Conservation (phyloP, 2,888 invertebrate genomes). For the Lycocerus yunnanus region DNA sequence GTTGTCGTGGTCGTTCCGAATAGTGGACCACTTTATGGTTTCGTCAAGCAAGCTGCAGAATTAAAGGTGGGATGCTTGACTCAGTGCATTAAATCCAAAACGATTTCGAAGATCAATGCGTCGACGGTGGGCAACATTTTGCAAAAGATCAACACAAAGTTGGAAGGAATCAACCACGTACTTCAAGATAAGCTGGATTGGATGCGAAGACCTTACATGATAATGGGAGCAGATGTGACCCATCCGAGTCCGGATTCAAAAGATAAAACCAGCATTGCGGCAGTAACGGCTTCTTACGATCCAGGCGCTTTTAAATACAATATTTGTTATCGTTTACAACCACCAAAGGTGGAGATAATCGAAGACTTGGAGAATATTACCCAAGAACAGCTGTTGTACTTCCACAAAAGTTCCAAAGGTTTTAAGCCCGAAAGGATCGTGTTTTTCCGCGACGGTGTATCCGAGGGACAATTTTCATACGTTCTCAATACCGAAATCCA, state of each 20-base stretch:
- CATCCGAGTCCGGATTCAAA: conserved; percentile 83
- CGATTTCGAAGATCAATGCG: conserved; percentile 49
- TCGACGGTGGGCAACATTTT: conserved; percentile 73
- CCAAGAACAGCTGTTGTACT: conserved; percentile 66
- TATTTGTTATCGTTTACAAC: conserved; percentile 77
- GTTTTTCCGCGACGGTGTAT: conserved; percentile 85
- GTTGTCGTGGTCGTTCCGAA: conserved; percentile 65
- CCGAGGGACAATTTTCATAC: conserved; percentile 80
- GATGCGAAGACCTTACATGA: conserved; percentile 61
- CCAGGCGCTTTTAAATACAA: conserved; percentile 70
- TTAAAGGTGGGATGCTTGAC: conserved; percentile 70
- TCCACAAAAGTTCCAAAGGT: conserved; percentile 55
- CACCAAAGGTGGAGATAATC: conserved; percentile 75
- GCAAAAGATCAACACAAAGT: conserved; percentile 81
- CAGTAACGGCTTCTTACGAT: conserved; percentile 78
- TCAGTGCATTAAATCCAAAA: conserved; percentile 69
- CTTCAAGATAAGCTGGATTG: conserved; percentile 56
- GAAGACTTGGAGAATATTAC: conserved; percentile 65
- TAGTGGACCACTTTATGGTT: conserved; percentile 39
- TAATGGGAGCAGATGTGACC: conserved; percentile 86
- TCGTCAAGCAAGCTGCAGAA: conserved; percentile 61
- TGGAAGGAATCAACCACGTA: conserved; percentile 80
- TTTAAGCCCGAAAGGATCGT: conserved; percentile 67
- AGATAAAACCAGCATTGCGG: conserved; percentile 67
- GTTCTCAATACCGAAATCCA: conserved; percentile 68